Conservation (phyloP, 2,113 vertebrate genomes). For the Theropithecus gelada region DNA sequence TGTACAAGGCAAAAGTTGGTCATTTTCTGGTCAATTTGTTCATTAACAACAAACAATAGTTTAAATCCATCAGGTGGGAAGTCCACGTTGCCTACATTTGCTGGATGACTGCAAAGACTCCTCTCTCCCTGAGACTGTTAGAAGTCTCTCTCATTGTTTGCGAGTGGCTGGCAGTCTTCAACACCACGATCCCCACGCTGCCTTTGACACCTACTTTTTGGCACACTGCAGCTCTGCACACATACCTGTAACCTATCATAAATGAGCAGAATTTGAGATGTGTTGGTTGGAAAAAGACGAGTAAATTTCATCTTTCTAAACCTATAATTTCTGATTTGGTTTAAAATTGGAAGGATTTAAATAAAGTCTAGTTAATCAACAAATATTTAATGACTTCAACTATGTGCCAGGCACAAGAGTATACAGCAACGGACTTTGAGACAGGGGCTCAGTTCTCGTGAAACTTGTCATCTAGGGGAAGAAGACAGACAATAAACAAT, state of each 20-base stretch:
- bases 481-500: neutral
- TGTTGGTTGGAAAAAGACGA: neutral
- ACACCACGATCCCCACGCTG: neutral
- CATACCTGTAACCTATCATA: neutral
- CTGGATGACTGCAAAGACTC: neutral
- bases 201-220: neutral
- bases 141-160: neutral
- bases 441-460: neutral
- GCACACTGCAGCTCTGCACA: neutral
- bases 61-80: neutral
- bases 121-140: neutral
- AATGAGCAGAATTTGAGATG: neutral
- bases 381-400: neutral
- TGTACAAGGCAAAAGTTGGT: neutral
- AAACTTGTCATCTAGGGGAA: neutral
- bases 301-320: neutral
- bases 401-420: neutral
- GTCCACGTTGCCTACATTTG: neutral
- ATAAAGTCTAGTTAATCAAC: neutral
- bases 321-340: conserved; percentile 28
- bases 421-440: neutral
- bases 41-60: neutral
- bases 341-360: neutral
- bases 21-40: neutral
- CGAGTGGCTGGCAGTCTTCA: neutral